Percentiles rank a stretch among this genome's conserved stretches.
Conservation (phyloP, 2,888 invertebrate genomes). For the Tineola bisselliella region DNA sequence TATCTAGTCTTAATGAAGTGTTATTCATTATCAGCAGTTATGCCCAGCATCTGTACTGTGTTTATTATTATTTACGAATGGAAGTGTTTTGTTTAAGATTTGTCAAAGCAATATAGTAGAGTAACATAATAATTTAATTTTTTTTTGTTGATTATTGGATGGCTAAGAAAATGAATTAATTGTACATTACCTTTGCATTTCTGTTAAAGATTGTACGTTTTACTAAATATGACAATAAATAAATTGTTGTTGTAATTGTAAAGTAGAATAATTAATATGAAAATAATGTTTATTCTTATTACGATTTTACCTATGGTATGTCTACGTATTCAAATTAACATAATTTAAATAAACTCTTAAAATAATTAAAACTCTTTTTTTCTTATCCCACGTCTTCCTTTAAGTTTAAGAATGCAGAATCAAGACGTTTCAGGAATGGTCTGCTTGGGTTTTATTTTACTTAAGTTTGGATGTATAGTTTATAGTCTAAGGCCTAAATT, state of each 20-base stretch:
- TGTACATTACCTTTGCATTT: neutral
- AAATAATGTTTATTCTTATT: neutral
- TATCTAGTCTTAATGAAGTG: neutral
- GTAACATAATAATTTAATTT: no score
- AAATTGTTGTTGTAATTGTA: constrained; percentile 1
- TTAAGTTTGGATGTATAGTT: no score
- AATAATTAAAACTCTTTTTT: neutral
- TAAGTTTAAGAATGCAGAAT: no score
- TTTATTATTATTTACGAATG: no score
- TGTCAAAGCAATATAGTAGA: no score
- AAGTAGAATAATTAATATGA: neutral
- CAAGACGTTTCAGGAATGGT: no score
- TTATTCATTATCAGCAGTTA: neutral
- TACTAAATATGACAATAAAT: constrained; percentile 7
- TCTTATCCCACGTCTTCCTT: no score
- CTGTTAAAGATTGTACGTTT: neutral
- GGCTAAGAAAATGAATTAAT: no score
- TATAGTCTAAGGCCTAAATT: no score
- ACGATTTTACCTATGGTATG: constrained; percentile 1
- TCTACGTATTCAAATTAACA: neutral
- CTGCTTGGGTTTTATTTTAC: no score
- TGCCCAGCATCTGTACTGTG: neutral
- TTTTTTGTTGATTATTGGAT: no score
- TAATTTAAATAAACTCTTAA: neutral
- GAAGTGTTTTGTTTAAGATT: no score